Base-by-base conservation (phyloP, 2,113 vertebrate species). In the Callithrix jacchus region DNA sequence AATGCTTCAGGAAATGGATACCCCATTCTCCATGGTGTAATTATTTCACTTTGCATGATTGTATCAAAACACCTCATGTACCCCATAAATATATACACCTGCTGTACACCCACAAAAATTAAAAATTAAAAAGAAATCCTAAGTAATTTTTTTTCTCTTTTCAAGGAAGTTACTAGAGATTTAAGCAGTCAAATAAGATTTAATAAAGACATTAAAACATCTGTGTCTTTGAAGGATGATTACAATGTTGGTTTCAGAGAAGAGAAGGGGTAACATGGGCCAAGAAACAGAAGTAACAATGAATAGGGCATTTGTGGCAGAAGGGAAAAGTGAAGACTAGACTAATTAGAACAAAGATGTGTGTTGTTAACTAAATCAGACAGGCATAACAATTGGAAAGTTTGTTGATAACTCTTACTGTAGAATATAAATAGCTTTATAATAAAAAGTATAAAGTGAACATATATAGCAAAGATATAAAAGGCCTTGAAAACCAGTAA, bases 251-350 rank as follows among this genome's bases (percentile, higher is more conserved):
- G 2, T 89, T 3, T 58, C 32, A 82, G 10, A 77, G 35, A 40
- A 45, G 2, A n/a, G 18, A 35, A 92, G 9, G 0, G 9, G 3
- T 17, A 11, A 2, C 6, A 14, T 35, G 11, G 25, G 5, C 32
- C 0, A 42, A 61, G 7, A 66, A 37, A 49, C 9, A 84, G 21
- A 66, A 89, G 5, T 30, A 49, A 27, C 0, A 40, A 45, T 80
- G n/a, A 86, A 21, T 2, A 32, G 2, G 54, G 11, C 9, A 52
- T 40, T 37, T 80, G 10, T 11, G 3, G 16, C 1, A n/a, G 20
- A 82, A 6, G 47, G 47, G 35, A 68, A 54, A 54, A 79, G 25
- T 1, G 27, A 85, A 25, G 14, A 52, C 0, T n/a, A 73, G 4
- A 66, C 40, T 35, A 83, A 56, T 47, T 87, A 64, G 23, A 32